Conservation (phyloP, 2,113 vertebrate genomes). For the Nycticebus coucang region DNA sequence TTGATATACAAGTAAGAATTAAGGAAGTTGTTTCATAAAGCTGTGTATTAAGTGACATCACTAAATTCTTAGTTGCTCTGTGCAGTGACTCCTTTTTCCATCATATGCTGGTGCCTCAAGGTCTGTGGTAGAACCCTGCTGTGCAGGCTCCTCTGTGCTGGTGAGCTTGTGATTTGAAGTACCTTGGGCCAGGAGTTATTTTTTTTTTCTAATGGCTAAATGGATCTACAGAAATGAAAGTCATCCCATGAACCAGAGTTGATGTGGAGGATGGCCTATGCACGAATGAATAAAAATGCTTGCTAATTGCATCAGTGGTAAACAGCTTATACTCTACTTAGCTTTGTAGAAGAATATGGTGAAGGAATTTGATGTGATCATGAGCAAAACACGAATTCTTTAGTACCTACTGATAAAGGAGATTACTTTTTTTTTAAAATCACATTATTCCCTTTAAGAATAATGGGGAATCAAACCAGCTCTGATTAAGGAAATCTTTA, state of each 20-base stretch:
- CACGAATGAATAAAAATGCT: neutral
- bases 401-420: neutral
- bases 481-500: slow-evolving; percentile 5
- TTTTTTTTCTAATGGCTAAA: neutral
- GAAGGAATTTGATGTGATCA: neutral
- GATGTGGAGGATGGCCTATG: neutral
- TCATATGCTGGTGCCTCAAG: neutral
- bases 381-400: neutral
- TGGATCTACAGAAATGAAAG: neutral
- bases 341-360: neutral
- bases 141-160: neutral
- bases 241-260: neutral
- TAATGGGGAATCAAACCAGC: neutral
- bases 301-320: neutral
- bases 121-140: neutral
- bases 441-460: neutral
- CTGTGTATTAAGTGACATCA: neutral
- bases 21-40: neutral
- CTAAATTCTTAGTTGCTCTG: neutral
- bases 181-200: neutral
- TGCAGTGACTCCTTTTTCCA: neutral
- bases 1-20: neutral
- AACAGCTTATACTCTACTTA: neutral
- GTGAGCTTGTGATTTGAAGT: neutral
- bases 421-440: neutral